Conservation (phyloP, 2,888 invertebrate species). For the Macaria notata region DNA sequence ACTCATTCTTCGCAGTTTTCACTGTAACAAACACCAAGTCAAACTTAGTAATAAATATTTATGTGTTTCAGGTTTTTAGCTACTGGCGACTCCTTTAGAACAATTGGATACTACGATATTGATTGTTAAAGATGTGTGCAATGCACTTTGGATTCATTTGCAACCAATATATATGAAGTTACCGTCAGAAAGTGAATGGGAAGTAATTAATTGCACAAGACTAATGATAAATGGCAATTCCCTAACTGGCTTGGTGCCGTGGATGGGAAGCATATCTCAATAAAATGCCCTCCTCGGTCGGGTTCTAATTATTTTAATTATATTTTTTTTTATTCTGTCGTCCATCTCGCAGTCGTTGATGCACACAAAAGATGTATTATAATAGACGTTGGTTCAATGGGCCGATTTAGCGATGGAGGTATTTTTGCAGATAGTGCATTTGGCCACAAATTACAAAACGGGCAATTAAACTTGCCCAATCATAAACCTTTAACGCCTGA, state of each 20-base stretch:
- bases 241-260: conserved; percentile 29
- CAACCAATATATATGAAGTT: conserved; percentile 28
- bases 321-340: conserved; percentile 24
- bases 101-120: conserved; percentile 28
- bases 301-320: conserved; percentile 38
- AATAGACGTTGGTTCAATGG: conserved; percentile 29
- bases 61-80: conserved; percentile 24
- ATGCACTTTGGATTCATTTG: conserved; percentile 27
- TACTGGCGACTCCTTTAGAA: conserved; percentile 30
- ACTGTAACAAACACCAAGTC: conserved; percentile 2
- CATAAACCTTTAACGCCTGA: conserved; percentile 1
- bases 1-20: conserved; percentile 25
- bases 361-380: conserved; percentile 25
- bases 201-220: neutral
- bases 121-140: conserved; percentile 2
- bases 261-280: conserved; percentile 40
- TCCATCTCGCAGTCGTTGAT: conserved; percentile 28
- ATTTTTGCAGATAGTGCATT: conserved; percentile 24
- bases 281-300: conserved; percentile 32
- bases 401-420: conserved; percentile 26
- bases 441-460: conserved; percentile 16
- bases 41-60: conserved; percentile 15
- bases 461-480: conserved; percentile 10
- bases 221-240: conserved; percentile 35
- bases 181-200: neutral